Conservation (phyloP, 2,113 vertebrate genomes). For the Anseranas semipalmata region DNA sequence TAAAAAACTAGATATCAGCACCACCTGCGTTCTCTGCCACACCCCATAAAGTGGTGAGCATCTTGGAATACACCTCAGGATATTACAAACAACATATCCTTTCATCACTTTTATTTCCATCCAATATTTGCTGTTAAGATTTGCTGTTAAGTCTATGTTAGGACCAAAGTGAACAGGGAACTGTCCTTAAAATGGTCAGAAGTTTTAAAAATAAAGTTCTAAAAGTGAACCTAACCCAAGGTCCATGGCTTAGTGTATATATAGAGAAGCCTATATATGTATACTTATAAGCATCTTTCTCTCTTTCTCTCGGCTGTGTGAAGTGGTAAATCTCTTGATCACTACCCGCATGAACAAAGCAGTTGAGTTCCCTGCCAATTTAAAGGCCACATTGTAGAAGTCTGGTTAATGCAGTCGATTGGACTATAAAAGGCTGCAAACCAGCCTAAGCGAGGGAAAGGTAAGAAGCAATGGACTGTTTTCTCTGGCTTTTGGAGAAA, state of each 20-base stretch:
- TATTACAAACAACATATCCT: background rate
- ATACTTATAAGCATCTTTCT: background rate
- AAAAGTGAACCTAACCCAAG: background rate
- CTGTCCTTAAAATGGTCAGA: background rate
- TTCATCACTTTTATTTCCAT: background rate
- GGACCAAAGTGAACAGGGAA: background rate
- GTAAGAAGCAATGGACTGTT: background rate
- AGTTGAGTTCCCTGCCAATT: background rate
- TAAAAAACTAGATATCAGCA: conserved; percentile 38
- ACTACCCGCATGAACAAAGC: background rate
- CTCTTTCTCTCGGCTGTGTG: background rate
- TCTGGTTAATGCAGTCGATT: background rate
- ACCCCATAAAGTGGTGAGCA: background rate
- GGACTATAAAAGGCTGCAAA: background rate
- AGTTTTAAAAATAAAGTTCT: background rate
- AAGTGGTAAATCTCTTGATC: background rate
- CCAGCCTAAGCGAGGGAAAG: background rate
- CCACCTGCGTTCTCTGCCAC: conserved; percentile 21
- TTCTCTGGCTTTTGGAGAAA: background rate
- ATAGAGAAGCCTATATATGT: background rate
- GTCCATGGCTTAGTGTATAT: background rate
- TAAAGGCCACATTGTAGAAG: background rate
- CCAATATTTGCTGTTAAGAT: background rate
- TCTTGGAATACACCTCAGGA: background rate
- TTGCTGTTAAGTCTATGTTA: background rate